These are phyloP conservation scores for Nanorana parkeri DNA, from an alignment of 2,113 vertebrate genomes.

Conservation along the genomic window DNA sequence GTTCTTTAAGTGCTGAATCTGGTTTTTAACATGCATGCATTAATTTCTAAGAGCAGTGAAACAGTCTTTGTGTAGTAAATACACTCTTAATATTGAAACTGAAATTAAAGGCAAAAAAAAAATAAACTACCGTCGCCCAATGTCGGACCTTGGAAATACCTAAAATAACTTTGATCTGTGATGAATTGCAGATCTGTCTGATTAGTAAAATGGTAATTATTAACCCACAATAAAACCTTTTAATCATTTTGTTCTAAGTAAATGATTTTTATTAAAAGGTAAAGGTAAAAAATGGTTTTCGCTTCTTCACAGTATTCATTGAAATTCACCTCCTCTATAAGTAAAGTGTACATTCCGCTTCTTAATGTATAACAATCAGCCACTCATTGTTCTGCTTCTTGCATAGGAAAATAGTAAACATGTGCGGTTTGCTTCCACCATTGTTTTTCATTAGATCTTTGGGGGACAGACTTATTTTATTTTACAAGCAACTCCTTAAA, in stretches of 20 bases:
- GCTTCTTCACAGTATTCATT: constrained; percentile 71
- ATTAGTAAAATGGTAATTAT: constrained; percentile 5
- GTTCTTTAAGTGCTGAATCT: constrained; percentile 77
- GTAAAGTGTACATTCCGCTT: constrained; percentile 77
- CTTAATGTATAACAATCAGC: constrained; percentile 62
- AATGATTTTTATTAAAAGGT: constrained; percentile 62
- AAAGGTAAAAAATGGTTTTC: constrained; percentile 64
- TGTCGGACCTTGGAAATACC: background rate
- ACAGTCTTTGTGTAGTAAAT: constrained; percentile 54
- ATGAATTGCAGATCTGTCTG: background rate
- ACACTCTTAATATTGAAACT: background rate
- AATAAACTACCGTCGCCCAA: constrained; percentile 1
- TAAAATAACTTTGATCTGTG: constrained; percentile 16
- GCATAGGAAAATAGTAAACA: constrained; percentile 28
- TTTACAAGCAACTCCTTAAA: constrained; percentile 62
- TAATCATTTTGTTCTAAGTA: constrained; percentile 18
- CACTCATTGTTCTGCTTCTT: constrained; percentile 29
- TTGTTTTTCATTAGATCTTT: constrained; percentile 51
- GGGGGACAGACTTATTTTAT: constrained; percentile 68
- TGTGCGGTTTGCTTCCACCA: background rate
- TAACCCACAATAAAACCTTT: constrained; percentile 62
- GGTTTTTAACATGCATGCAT: constrained; percentile 91
- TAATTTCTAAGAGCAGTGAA: constrained; percentile 79
- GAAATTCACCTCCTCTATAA: constrained; percentile 61
- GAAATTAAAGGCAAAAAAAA: background rate